Percentiles rank a stretch among this genome's conserved stretches.
Conservation (phyloP, 2,797 vertebrate genomes). For the Pempheris klunzingeri region DNA sequence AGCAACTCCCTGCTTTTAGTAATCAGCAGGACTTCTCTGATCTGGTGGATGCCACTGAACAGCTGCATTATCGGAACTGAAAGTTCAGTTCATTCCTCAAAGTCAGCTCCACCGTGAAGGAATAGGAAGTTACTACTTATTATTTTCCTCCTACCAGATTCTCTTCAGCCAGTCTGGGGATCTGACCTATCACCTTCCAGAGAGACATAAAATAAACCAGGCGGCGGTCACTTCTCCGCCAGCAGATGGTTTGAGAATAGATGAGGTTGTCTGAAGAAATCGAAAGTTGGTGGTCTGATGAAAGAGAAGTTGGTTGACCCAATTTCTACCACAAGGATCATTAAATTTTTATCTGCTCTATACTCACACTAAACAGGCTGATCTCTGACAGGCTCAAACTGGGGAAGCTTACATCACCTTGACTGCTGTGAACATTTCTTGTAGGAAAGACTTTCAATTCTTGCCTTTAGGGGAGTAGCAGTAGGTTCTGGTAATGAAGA, state of each 20-base stretch:
- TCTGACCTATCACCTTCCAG: constrained; percentile 15
- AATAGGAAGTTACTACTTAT: constrained; percentile 15
- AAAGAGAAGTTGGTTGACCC: constrained; percentile 67
- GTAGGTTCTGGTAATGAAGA: constrained; percentile 60
- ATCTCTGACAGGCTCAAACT: constrained; percentile 49
- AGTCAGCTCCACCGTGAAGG: constrained; percentile 17
- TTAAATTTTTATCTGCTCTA: constrained; percentile 62
- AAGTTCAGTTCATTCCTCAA: constrained; percentile 19
- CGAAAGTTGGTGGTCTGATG: constrained; percentile 65
- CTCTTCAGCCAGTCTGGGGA: constrained; percentile 17
- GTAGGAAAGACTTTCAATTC: constrained; percentile 54
- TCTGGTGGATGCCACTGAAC: neutral
- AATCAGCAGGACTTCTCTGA: constrained; percentile 3
- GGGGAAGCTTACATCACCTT: constrained; percentile 59
- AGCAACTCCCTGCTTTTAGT: constrained; percentile 4
- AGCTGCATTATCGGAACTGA: constrained; percentile 15
- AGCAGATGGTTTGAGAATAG: constrained; percentile 59
- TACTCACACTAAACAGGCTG: constrained; percentile 50
- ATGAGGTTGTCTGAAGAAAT: constrained; percentile 60
- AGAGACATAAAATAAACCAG: constrained; percentile 28
- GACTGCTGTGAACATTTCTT: constrained; percentile 54
- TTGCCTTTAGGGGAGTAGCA: constrained; percentile 49
- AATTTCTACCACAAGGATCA: constrained; percentile 56
- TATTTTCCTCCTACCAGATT: constrained; percentile 23
- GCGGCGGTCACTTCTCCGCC: constrained; percentile 16